Evolutionary conservation across 2,797 vertebrate species (phyloP).

Genomic region (Rallus crepitans): DNA sequence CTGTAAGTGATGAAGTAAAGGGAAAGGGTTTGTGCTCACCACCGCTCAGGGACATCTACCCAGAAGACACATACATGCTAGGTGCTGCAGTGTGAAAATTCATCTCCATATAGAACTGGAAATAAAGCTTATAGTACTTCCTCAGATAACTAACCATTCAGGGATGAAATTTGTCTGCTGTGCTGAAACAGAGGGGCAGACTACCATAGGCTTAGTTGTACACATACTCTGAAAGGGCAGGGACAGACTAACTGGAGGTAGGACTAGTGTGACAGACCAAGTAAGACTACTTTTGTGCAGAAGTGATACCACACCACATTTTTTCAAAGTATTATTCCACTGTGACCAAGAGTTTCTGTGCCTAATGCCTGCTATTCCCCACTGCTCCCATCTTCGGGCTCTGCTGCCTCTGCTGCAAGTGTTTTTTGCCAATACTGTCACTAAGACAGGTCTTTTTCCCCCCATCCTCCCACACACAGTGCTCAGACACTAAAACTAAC

Average conservation of each 20-base stretch:
- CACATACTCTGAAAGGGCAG: neutral
- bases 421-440: neutral
- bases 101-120: neutral
- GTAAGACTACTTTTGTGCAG: neutral
- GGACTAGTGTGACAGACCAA: neutral
- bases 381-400: neutral
- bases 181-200: neutral
- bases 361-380: neutral
- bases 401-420: neutral
- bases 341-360: neutral
- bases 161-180: neutral
- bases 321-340: neutral
- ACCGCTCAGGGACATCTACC: too few relatives aligned
- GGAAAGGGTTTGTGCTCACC: neutral
- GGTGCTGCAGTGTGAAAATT: neutral
- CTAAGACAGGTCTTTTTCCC: neutral
- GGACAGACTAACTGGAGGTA: neutral
- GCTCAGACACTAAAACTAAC: neutral
- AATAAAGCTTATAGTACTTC: neutral
- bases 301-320: accelerated
- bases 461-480: too few relatives aligned
- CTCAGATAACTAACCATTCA: neutral
- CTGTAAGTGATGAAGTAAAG: neutral
- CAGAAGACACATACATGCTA: accelerated
- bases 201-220: too few relatives aligned